Conservation (phyloP, 1,140 invertebrate genomes). For the Macrostomum lignano region DNA sequence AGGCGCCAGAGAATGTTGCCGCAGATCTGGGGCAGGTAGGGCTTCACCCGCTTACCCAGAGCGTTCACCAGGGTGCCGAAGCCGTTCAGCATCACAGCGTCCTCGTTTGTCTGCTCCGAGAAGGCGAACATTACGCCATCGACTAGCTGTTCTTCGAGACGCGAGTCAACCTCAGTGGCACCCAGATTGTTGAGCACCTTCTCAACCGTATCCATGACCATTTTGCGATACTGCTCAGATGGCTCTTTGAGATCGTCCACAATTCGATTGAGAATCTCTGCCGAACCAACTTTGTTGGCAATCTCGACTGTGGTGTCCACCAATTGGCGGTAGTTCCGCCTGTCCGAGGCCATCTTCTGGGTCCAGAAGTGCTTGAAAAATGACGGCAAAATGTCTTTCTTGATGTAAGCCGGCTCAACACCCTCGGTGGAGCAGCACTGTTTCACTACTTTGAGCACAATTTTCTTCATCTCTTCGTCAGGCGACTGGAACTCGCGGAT, state of each 20-base stretch:
- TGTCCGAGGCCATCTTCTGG: conserved; percentile 88
- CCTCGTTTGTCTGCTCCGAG: conserved; percentile 96
- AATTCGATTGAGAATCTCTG: conserved; percentile 87
- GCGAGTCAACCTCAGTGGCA: conserved; percentile 80
- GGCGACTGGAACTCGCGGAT: conserved; percentile 97
- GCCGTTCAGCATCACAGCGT: conserved; percentile 97
- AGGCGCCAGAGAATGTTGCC: conserved; percentile 95
- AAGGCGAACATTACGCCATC: conserved; percentile 97
- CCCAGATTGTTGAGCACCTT: conserved; percentile 88
- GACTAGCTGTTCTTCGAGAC: conserved; percentile 88
- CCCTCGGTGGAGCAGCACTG: conserved; percentile 98
- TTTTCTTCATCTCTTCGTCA: conserved; percentile 99
- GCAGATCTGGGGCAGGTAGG: conserved; percentile 93
- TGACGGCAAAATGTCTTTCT: conserved; percentile 87
- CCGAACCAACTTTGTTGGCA: conserved; percentile 78
- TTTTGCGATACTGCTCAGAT: conserved; percentile 96
- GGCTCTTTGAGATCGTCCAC: conserved; percentile 98
- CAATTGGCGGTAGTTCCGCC: conserved; percentile 69
- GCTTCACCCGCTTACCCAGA: conserved; percentile 77
- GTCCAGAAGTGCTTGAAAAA: conserved; percentile 99
- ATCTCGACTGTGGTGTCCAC: conserved; percentile 99
- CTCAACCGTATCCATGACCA: conserved; percentile 99
- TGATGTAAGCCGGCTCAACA: conserved; percentile 94
- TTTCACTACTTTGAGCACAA: conserved; percentile 97
- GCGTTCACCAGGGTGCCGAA: conserved; percentile 96